Evolutionary conservation across 2,113 vertebrate genomes (phyloP).

Genomic region (Nycticorax nycticorax): DNA sequence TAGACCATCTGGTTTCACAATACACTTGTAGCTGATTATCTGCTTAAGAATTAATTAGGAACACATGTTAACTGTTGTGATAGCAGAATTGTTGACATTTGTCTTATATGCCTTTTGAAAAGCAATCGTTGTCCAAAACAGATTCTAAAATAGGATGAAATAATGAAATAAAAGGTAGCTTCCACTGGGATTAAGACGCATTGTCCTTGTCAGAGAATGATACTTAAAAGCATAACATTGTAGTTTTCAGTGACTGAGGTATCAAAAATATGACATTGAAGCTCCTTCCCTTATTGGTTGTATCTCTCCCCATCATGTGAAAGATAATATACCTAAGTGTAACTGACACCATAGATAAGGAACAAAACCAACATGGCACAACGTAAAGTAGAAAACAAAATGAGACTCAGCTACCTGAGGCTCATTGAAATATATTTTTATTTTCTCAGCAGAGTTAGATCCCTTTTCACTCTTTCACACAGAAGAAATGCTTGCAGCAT

Average conservation of each 20-base stretch:
- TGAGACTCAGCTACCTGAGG: not conserved
- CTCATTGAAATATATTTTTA: not conserved
- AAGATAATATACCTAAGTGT: not conserved
- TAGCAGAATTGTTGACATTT: conserved; percentile 43
- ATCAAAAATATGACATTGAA: not conserved
- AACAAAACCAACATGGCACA: not conserved
- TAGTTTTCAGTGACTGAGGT: not conserved
- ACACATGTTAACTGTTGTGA: not conserved
- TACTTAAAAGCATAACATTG: not conserved
- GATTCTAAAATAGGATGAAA: not conserved
- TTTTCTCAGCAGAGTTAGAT: not conserved
- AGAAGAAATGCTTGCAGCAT: not conserved
- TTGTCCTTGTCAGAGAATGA: not conserved
- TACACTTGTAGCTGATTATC: not conserved
- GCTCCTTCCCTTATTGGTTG: not conserved
- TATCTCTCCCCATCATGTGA: not conserved
- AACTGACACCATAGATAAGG: not conserved
- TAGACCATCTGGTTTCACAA: conserved; percentile 18
- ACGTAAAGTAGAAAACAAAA: not conserved
- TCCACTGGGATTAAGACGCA: not conserved
- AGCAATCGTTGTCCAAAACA: not conserved
- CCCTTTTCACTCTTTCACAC: not conserved
- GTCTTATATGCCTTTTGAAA: not conserved
- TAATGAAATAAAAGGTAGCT: not conserved
- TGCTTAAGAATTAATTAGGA: conserved; percentile 41